Conservation (phyloP, 2,797 vertebrate genomes). For the Chelidonichthys spinosus region DNA sequence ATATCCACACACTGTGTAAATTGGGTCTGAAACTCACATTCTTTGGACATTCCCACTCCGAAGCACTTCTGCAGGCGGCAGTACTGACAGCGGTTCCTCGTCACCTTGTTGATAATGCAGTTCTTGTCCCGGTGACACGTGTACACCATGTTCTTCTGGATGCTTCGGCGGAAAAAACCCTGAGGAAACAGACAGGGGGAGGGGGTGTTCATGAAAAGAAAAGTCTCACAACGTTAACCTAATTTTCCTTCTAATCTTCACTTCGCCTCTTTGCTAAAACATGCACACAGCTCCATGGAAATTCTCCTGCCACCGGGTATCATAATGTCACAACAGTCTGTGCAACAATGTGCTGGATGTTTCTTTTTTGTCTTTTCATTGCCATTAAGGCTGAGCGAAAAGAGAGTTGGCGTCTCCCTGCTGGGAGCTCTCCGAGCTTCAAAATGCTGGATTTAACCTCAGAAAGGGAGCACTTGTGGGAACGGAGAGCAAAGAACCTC, state of each 20-base stretch:
- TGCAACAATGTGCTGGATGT: conserved; percentile 35
- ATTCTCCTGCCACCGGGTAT: conserved; percentile 37
- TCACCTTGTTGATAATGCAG: conserved; percentile 99
- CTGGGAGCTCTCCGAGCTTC: conserved; percentile 56
- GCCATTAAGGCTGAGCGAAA: conserved; percentile 39
- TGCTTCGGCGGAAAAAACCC: conserved; percentile 97
- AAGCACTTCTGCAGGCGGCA: conserved; percentile 98
- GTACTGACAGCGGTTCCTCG: conserved; percentile 97
- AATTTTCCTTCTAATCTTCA: conserved; percentile 41
- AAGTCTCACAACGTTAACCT: conserved; percentile 36
- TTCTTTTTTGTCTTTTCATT: conserved; percentile 35
- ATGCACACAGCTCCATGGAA: conserved; percentile 30
- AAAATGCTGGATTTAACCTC: conserved; percentile 59
- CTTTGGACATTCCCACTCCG: conserved; percentile 98
- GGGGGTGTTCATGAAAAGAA: conserved; percentile 30
- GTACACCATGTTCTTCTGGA: conserved; percentile 99
- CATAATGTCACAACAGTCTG: conserved; percentile 32
- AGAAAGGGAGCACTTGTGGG: conserved; percentile 36
- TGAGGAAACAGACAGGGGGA: conserved; percentile 71
- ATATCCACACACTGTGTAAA: conserved; percentile 1
- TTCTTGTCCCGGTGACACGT: conserved; percentile 98
- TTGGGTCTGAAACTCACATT: conserved; percentile 89
- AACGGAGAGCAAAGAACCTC: conserved; percentile 43
- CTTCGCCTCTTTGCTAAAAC: conserved; percentile 29
- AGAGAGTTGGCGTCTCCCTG: conserved; percentile 27